These are phyloP conservation scores for Theristicus caerulescens DNA, from an alignment of 2,113 vertebrate genomes.

Conservation along the genomic window DNA sequence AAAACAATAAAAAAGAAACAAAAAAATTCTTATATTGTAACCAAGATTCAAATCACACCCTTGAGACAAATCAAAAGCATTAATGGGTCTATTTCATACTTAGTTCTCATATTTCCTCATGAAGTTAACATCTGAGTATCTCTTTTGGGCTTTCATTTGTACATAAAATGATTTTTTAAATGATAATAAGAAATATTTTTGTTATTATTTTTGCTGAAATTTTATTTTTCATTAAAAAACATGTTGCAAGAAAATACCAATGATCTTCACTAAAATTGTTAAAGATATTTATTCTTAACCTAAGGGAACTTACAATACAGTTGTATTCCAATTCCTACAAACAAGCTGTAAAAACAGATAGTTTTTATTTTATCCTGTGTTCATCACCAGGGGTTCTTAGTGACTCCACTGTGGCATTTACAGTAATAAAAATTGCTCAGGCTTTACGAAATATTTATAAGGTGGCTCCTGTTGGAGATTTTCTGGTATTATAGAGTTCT, in stretches of 20 bases:
- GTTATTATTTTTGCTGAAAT: neutral
- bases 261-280: neutral
- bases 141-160: neutral
- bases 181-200: neutral
- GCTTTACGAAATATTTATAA: slow-evolving; percentile 6
- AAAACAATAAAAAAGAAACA: neutral
- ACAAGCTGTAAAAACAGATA: neutral
- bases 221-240: neutral
- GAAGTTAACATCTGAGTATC: neutral
- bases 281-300: neutral
- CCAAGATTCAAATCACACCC: neutral
- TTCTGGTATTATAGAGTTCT: neutral
- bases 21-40: neutral
- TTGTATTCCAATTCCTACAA: neutral
- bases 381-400: neutral
- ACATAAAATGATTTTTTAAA: neutral
- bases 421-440: neutral
- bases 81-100: neutral
- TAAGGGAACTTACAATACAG: neutral
- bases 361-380: neutral
- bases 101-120: neutral
- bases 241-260: neutral
- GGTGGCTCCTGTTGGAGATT: neutral
- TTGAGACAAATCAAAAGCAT: neutral
- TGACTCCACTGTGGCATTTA: neutral